A percentile compares a stretch with the other conserved stretches of the same genome.
Evolutionary conservation across 2,888 invertebrate species (phyloP).

Genomic region (Ectemnius cavifrons): DNA sequence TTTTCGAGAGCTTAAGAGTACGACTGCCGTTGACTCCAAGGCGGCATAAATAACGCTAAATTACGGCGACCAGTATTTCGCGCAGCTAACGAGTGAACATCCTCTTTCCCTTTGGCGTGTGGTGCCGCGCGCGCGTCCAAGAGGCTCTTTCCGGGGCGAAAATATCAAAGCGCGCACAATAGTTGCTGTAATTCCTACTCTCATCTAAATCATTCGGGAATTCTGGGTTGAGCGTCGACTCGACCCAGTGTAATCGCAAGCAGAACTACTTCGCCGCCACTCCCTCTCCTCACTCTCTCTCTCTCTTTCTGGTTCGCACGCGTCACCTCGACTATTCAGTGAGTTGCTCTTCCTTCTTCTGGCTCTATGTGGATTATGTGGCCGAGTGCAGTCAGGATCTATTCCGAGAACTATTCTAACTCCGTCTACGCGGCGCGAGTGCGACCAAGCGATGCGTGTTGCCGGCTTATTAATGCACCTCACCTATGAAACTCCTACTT

Average conservation of each 20-base stretch:
- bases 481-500: constrained; percentile 38
- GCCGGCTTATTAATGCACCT: constrained; percentile 69
- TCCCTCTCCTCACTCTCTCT: neutral
- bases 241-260: constrained; percentile 31
- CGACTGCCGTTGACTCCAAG: neutral
- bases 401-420: constrained; percentile 69
- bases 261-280: constrained; percentile 15
- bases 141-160: constrained; percentile 8
- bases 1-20: too few species aligned
- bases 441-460: constrained; percentile 41
- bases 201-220: constrained; percentile 42
- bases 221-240: constrained; percentile 47
- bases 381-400: constrained; percentile 62
- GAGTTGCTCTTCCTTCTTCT: constrained; percentile 2
- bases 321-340: neutral
- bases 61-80: constrained; percentile 31
- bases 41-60: constrained; percentile 27
- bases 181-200: constrained; percentile 28
- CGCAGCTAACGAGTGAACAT: constrained; percentile 15
- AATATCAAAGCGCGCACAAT: constrained; percentile 37
- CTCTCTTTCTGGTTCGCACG: constrained; percentile 6
- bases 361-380: constrained; percentile 54
- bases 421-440: constrained; percentile 50
- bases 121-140: neutral
- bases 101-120: neutral